Evolutionary conservation across 2,113 vertebrate species (phyloP).

Genomic region (Micronycteris hirsuta): DNA sequence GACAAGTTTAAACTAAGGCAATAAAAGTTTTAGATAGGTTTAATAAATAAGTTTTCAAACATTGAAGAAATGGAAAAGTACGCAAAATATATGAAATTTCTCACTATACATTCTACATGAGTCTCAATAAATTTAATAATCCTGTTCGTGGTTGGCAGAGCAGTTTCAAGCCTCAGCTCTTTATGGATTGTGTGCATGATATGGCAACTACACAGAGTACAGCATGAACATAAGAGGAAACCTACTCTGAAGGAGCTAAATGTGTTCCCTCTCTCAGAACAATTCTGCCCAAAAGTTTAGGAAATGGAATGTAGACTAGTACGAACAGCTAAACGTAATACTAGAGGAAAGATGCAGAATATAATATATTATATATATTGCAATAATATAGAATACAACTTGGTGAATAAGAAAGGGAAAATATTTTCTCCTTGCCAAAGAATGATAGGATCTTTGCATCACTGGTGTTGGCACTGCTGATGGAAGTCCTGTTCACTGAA

Average conservation of each 20-base stretch:
- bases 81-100: neutral
- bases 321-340: neutral
- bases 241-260: neutral
- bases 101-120: neutral
- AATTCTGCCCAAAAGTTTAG: neutral
- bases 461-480: neutral
- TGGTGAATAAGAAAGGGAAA: neutral
- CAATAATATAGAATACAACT: slow-evolving; percentile 42
- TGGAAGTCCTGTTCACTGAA: slow-evolving; percentile 7
- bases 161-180: neutral
- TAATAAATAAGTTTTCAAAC: too few species aligned
- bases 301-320: neutral
- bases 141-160: neutral
- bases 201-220: neutral
- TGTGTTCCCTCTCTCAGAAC: neutral
- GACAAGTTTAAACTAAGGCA: neutral
- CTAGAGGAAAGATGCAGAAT: slow-evolving; percentile 4
- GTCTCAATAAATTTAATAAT: neutral
- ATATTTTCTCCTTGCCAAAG: slow-evolving; percentile 39
- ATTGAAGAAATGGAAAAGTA: neutral
- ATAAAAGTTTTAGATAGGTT: neutral
- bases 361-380: too few species aligned
- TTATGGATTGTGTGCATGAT: neutral
- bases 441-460: slow-evolving; percentile 18
- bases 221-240: neutral